These are phyloP conservation scores for Paguma larvata DNA, from an alignment of 2,797 vertebrate species.

Conservation along the genomic window DNA sequence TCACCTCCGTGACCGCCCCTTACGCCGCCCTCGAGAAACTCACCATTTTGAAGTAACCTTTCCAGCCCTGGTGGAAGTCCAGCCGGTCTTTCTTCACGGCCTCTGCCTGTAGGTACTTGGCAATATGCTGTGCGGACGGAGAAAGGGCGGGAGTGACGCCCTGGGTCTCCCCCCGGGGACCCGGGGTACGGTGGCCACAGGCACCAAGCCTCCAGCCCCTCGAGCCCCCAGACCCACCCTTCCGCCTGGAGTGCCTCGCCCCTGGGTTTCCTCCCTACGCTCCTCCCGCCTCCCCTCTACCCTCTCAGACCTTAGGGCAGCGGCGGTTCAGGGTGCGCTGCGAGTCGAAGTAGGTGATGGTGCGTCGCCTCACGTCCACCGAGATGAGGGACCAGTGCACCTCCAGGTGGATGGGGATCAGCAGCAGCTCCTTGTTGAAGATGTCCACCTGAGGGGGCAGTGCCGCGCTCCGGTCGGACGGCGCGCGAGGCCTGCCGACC, in stretches of 20 bases:
- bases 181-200: not conserved
- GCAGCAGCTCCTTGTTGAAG: slow-evolving; percentile 95
- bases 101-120: slow-evolving; percentile 96
- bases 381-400: slow-evolving; percentile 97
- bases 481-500: not conserved
- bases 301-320: slow-evolving; percentile 93
- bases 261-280: slow-evolving; percentile 51
- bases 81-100: slow-evolving; percentile 95
- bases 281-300: not conserved
- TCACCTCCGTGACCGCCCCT: not conserved
- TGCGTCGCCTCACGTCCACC: slow-evolving; percentile 92
- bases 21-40: slow-evolving; percentile 59
- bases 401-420: slow-evolving; percentile 97
- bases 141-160: not conserved
- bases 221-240: not conserved
- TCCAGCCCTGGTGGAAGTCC: slow-evolving; percentile 94
- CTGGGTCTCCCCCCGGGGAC: not conserved
- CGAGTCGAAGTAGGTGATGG: slow-evolving; percentile 97
- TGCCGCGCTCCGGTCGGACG: not conserved
- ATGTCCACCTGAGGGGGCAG: slow-evolving; percentile 93
- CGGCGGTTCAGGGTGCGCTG: slow-evolving; percentile 96
- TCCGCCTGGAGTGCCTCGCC: not conserved
- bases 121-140: slow-evolving; percentile 92
- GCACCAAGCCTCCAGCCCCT: not conserved
- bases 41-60: slow-evolving; percentile 97